Evolutionary conservation across 2,888 invertebrate genomes (phyloP).

Genomic region (Pegoplata infirma): DNA sequence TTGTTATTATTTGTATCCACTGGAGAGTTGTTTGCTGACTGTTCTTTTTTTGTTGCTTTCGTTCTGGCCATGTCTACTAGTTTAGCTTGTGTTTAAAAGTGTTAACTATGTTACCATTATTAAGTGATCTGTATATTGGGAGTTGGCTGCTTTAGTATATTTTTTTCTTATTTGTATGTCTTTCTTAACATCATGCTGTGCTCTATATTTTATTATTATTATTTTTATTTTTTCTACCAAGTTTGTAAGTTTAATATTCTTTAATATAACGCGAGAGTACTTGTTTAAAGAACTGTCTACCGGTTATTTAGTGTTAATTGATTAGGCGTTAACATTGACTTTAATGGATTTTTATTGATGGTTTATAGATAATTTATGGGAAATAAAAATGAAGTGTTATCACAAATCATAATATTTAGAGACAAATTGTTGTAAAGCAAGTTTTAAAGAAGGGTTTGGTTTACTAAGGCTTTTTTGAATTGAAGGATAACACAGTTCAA

Average conservation of each 20-base stretch:
- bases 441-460: too few relatives aligned
- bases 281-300: conserved; percentile 37
- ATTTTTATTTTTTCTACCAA: conserved; percentile 2
- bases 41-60: conserved; percentile 2
- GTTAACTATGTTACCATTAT: conserved; percentile 55
- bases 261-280: too few relatives aligned
- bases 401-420: conserved; percentile 51
- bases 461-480: too few relatives aligned
- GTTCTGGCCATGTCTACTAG: conserved; percentile 14
- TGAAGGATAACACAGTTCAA: too few relatives aligned
- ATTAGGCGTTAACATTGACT: conserved; percentile 62
- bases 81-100: conserved; percentile 42
- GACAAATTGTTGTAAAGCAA: too few relatives aligned
- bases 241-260: conserved; percentile 1
- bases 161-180: neutral
- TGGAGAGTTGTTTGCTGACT: conserved; percentile 37
- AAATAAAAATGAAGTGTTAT: conserved; percentile 37
- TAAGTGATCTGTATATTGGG: conserved; percentile 38
- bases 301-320: conserved; percentile 61
- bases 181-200: conserved; percentile 46
- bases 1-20: neutral
- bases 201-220: conserved; percentile 36
- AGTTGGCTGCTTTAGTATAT: too few relatives aligned
- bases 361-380: conserved; percentile 60
- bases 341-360: conserved; percentile 61